Conservation (phyloP, 2,797 vertebrate genomes). For the Micromesistius poutassou region DNA sequence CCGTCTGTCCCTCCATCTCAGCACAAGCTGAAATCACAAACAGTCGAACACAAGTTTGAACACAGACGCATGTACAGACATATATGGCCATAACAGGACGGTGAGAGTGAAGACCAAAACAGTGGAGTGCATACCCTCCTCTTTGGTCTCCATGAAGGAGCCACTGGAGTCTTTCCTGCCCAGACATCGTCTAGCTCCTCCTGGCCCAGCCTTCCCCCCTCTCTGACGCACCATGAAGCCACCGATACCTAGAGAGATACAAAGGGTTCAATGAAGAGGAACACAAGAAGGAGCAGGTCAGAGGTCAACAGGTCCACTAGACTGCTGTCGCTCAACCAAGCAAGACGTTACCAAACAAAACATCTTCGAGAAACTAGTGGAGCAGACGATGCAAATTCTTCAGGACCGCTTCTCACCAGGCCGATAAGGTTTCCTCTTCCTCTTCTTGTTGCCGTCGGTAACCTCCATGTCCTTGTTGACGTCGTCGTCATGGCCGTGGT, state of each 20-base stretch:
- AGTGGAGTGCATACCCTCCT: constrained; percentile 75
- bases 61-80: neutral
- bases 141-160: constrained; percentile 65
- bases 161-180: constrained; percentile 81
- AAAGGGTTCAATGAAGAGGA: neutral
- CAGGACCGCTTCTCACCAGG: constrained; percentile 74
- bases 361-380: neutral
- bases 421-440: constrained; percentile 93
- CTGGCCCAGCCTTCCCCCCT: constrained; percentile 83
- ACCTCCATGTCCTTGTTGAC: constrained; percentile 77
- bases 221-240: constrained; percentile 99
- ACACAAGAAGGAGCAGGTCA: neutral
- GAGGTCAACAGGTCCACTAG: neutral
- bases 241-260: constrained; percentile 82
- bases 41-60: neutral
- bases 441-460: constrained; percentile 83
- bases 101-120: neutral
- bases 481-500: constrained; percentile 75
- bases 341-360: neutral
- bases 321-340: neutral
- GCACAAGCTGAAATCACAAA: neutral
- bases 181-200: constrained; percentile 78
- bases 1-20: constrained; percentile 66
- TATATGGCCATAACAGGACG: neutral
- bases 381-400: neutral